Percentiles rank a stretch among this genome's conserved stretches.
phyloP scores from a whole-genome alignment of 2,888 invertebrate species.

The Pandemis heparana region DNA sequence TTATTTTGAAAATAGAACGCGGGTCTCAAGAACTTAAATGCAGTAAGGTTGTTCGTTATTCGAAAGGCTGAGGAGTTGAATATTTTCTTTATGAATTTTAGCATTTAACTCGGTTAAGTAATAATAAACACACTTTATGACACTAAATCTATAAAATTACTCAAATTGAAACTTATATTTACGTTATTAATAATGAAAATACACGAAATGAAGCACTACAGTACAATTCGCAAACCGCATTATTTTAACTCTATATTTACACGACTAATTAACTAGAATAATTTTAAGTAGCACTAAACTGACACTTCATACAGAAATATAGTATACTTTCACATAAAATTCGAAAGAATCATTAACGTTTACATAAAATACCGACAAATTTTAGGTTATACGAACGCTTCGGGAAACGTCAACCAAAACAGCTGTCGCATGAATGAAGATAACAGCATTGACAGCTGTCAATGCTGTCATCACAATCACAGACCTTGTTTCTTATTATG shows the following conservation, averaged over 20 bases:
- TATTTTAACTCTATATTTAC: constrained; percentile 9
- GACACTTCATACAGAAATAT: not conserved
- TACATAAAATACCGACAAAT: constrained; percentile 46
- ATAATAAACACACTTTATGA: constrained; percentile 13
- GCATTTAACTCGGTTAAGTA: constrained; percentile 27
- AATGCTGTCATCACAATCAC: not conserved
- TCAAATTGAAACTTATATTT: not conserved
- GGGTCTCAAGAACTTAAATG: constrained; percentile 3
- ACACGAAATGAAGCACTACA: constrained; percentile 2
- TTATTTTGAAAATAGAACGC: constrained; percentile 38
- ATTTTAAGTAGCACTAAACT: not conserved
- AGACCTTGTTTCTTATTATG: not conserved
- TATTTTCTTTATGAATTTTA: constrained; percentile 42
- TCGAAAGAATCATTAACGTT: constrained; percentile 36
- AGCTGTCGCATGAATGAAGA: constrained; percentile 1
- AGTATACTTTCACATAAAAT: constrained; percentile 48
- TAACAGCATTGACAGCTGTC: not conserved
- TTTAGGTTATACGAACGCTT: constrained; percentile 52
- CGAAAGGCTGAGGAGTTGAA: not conserved
- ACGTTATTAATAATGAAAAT: not conserved
- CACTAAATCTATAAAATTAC: not conserved
- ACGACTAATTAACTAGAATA: not conserved
- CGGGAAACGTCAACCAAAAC: constrained; percentile 23
- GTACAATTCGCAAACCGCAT: constrained; percentile 24
- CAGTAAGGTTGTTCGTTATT: constrained; percentile 2